Evolutionary conservation across 1,140 invertebrate species (phyloP), one percentile per base, ranked within the genome.

Genomic region (Eupeodes corollae): DNA sequence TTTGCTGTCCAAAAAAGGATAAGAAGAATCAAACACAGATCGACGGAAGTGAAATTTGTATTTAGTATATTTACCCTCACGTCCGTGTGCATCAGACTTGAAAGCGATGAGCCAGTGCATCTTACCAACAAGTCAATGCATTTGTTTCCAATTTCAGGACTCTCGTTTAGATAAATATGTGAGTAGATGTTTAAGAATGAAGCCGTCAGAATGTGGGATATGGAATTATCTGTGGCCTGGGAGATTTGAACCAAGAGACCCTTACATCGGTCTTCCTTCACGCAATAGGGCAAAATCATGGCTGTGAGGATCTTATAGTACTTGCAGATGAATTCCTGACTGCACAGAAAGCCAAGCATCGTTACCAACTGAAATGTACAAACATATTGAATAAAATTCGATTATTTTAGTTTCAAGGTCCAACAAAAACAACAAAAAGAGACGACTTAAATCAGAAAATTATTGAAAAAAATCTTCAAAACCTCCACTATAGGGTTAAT

Each of bases 131-230:
- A 72, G 15, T 70, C 59, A 34, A 79, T 74, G 49, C 77, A 81
- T 47, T 74, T 70, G 41, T 73, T 72, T n/a, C 69, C 69, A 21
- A 73, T 56, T 33, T 75, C 71, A 5, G 72, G 69, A 2, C 65
- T 53, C 56, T 81, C 76, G n/a, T 76, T 75, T 21, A 84, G 64
- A 55, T 79, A 78, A 3, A 82, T 63, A 50, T 83, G 71, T 0
- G 79, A 70, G 51, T 83, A 84, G 9, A 84, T 75, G 38, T 78
- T 71, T 10, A 81, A 70, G 54, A 82, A 82, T 32, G 78, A 73
- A 21, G 73, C 73, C 12, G 68, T 67, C 15, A 83, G 67, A 14
- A 82, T 69, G n/a, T 75, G 71, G 2, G 71, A 67, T 33, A 78
- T 69, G 2, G 77, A 72, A 46, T 75, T 73, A 37, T 74, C 71